These are phyloP conservation scores for Stegodyphus mimosarum DNA, from an alignment of 1,140 invertebrate genomes.

Conservation along the genomic window DNA sequence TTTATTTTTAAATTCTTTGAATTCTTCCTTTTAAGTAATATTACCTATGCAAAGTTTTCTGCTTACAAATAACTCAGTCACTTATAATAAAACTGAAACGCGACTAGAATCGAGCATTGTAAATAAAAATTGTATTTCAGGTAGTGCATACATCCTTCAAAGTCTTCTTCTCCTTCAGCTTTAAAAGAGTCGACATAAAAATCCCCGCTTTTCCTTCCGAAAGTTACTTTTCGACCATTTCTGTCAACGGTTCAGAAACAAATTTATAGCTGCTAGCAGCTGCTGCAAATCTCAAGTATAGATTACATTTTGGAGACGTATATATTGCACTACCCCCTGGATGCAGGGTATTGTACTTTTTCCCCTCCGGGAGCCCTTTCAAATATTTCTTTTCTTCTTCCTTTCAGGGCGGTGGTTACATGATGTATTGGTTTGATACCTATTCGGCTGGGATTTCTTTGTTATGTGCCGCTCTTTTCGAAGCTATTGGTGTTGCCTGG, in stretches of 20 bases:
- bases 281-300: constrained; percentile 42
- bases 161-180: neutral
- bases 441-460: constrained; percentile 71
- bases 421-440: constrained; percentile 70
- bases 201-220: constrained; percentile 7
- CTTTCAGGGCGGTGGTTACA: constrained; percentile 70
- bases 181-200: neutral
- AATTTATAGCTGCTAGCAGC: constrained; percentile 42
- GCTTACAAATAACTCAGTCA: no score
- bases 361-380: neutral
- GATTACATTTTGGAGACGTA: constrained; percentile 43
- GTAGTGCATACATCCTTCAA: no score
- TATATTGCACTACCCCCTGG: constrained; percentile 9
- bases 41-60: no score
- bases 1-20: no score
- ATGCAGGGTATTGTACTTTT: neutral
- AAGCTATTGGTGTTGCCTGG: constrained; percentile 71
- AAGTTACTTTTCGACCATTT: constrained; percentile 28
- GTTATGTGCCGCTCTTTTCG: constrained; percentile 69
- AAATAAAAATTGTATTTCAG: no score
- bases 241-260: neutral
- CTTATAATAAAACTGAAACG: no score
- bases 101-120: no score
- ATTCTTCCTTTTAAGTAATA: no score
- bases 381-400: neutral